Percentiles rank a stretch among this genome's conserved stretches.
Evolutionary conservation across 2,113 vertebrate genomes (phyloP).

Genomic region (Odontesthes bonariensis): DNA sequence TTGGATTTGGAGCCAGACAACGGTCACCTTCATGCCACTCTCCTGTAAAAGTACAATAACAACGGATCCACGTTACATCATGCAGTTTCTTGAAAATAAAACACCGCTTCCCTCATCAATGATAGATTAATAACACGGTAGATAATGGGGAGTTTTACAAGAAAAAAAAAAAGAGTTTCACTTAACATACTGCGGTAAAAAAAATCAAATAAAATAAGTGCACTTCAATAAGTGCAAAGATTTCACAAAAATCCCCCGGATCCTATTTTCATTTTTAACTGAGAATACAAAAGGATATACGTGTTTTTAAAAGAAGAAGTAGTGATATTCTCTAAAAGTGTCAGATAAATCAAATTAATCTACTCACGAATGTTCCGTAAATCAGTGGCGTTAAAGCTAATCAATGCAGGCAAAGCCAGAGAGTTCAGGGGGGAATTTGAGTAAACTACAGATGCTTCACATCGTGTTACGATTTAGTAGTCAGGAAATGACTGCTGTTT

Average conservation of each 20-base stretch:
- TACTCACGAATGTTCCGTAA: background rate
- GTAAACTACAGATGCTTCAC: background rate
- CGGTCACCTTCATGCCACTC: conserved; percentile 66
- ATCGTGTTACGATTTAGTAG: background rate
- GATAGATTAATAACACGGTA: no score
- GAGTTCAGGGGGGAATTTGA: background rate
- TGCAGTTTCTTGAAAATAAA: background rate
- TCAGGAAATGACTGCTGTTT: background rate
- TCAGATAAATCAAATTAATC: background rate
- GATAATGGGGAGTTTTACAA: no score
- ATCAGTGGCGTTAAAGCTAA: background rate
- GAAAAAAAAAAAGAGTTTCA: no score
- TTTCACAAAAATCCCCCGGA: no score
- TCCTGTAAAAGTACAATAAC: conserved; percentile 45
- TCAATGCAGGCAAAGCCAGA: no score
- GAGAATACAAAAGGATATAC: no score
- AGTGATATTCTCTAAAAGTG: background rate
- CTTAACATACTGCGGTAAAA: no score
- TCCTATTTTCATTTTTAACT: no score
- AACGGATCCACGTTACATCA: background rate
- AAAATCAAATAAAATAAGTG: no score
- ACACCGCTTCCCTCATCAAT: no score
- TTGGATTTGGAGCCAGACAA: conserved; percentile 83
- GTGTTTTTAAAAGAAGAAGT: background rate
- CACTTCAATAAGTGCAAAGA: no score